Evolutionary conservation across 2,888 invertebrate species (phyloP).

Genomic region (Thecophora atra): DNA sequence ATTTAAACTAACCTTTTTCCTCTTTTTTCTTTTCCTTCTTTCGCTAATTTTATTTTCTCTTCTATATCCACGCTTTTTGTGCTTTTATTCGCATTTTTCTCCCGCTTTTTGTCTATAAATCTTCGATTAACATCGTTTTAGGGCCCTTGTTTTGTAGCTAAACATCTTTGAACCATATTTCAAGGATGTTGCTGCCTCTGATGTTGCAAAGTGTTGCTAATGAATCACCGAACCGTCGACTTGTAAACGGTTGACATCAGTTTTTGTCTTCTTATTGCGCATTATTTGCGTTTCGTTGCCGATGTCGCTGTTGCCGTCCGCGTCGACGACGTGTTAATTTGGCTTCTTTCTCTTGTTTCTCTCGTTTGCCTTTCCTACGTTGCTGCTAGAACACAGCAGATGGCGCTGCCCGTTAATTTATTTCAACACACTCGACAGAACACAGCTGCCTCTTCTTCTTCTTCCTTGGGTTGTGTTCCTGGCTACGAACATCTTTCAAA

Average conservation of each 20-base stretch:
- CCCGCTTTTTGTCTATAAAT: background rate
- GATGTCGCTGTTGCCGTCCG: background rate
- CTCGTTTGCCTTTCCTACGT: slow-evolving; percentile 4
- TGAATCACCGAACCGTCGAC: background rate
- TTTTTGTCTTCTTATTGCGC: slow-evolving; percentile 11
- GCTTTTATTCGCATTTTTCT: too few species aligned
- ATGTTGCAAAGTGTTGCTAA: slow-evolving; percentile 22
- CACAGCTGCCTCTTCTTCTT: background rate
- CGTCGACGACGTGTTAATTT: background rate
- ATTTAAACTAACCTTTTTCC: background rate
- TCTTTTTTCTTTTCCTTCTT: background rate
- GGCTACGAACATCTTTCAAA: too few species aligned
- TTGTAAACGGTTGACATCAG: background rate
- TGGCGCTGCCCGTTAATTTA: slow-evolving; percentile 39
- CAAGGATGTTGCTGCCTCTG: background rate
- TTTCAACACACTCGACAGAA: slow-evolving; percentile 14
- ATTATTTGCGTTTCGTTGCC: background rate
- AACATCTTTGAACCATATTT: slow-evolving; percentile 1
- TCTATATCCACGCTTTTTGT: too few species aligned
- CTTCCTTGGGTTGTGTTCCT: slow-evolving; percentile 33
- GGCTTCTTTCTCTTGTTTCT: background rate
- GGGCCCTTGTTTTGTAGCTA: background rate
- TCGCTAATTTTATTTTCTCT: background rate
- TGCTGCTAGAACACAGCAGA: slow-evolving; percentile 43
- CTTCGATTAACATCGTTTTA: background rate